Evolutionary conservation across 2,113 vertebrate genomes (phyloP).

Genomic region (Myiopsitta monachus): DNA sequence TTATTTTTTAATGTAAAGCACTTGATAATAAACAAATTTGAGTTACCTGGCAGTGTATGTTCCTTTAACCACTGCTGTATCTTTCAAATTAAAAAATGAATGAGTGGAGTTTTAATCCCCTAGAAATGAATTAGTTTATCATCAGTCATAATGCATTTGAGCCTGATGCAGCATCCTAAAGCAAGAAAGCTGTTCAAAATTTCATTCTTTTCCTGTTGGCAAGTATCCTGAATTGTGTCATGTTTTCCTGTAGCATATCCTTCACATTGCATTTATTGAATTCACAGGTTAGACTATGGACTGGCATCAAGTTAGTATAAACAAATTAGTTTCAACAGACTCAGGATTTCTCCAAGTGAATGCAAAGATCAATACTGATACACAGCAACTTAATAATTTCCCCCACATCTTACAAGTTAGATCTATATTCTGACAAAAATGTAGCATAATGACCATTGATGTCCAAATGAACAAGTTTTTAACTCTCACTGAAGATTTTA

Average conservation of each 20-base stretch:
- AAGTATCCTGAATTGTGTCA: background rate
- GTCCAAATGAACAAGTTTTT: background rate
- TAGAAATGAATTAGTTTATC: background rate
- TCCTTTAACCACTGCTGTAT: background rate
- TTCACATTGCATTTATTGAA: background rate
- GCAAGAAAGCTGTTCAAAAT: background rate
- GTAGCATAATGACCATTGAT: background rate
- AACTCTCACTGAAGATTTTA: background rate
- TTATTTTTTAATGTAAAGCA: background rate
- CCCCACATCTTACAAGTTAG: background rate
- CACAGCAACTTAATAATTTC: background rate
- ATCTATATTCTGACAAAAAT: background rate
- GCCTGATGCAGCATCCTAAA: background rate
- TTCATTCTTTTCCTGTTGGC: background rate
- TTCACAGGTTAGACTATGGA: background rate
- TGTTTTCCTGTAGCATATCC: background rate
- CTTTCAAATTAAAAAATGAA: constrained; percentile 2
- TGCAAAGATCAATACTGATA: background rate
- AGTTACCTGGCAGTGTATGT: background rate
- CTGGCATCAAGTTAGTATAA: background rate
- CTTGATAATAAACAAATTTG: background rate
- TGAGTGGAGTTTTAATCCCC: background rate
- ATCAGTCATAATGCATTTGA: background rate
- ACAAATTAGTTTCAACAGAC: background rate
- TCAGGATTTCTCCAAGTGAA: background rate